Evolutionary conservation across 2,797 vertebrate species (phyloP).

Genomic region (Oreonectes daqikongensis): DNA sequence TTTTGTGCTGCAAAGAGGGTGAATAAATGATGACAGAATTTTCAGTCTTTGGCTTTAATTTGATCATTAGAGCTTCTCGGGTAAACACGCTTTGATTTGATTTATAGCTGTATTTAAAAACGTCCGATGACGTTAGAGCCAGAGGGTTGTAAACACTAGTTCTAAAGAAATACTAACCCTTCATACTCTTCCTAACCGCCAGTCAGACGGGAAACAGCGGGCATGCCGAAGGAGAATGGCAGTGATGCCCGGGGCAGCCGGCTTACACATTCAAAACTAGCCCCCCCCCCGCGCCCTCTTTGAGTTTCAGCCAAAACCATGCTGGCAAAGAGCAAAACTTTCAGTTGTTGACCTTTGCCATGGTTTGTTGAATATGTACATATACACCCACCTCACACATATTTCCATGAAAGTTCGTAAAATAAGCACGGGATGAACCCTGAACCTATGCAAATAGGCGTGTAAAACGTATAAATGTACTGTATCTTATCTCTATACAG

Average conservation of each 20-base stretch:
- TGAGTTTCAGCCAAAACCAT: constrained; percentile 42
- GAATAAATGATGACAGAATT: too few relatives aligned
- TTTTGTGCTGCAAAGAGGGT: too few relatives aligned
- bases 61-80: constrained; percentile 41
- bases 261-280: constrained; percentile 28
- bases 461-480: constrained; percentile 36
- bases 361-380: constrained; percentile 58
- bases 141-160: constrained; percentile 31
- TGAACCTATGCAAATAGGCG: constrained; percentile 51
- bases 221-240: constrained; percentile 11
- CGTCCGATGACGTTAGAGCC: constrained; percentile 28
- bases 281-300: constrained; percentile 4
- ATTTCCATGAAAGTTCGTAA: constrained; percentile 49
- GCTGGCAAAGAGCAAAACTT: constrained; percentile 34
- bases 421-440: constrained; percentile 51
- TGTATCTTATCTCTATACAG: constrained; percentile 44
- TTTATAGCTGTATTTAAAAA: constrained; percentile 49
- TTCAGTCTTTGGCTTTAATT: background rate
- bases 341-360: constrained; percentile 58
- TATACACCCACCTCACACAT: constrained; percentile 53
- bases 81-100: constrained; percentile 45
- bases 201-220: constrained; percentile 9
- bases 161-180: constrained; percentile 8
- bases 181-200: background rate
- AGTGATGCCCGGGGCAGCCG: constrained; percentile 5